Evolutionary conservation across 1,140 invertebrate species (phyloP), one percentile per base, ranked within the genome.

Genomic region (Drosophila rufa): DNA sequence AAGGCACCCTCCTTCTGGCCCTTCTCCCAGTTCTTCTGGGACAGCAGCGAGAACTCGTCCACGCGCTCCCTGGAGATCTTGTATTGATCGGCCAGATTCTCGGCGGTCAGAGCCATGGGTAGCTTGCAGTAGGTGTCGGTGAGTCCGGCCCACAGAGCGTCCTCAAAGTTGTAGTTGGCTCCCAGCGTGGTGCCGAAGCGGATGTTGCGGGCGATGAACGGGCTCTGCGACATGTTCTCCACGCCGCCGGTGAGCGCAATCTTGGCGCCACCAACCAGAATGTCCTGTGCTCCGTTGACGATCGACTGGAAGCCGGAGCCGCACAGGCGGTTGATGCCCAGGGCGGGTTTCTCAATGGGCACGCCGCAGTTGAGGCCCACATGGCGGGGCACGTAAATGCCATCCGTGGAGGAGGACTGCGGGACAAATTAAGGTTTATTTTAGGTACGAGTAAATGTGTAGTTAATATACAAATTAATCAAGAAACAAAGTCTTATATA

Each of bases 81-180:
- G 92, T 97, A 99, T 91, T 99, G 96, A 22, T 95, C 97, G 3
- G 98, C 99, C 38, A 99, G 94, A 93, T 99, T 99, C 94, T 99
- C 99, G 11, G 99, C 99, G 2, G 99, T 99, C 71, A 99, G 93
- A 8, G 97, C 99, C 99, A 99, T 99, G 0, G 98, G 97, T 19
- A 98, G 94, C 82, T 98, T 97, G 91, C 97, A 98, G 91, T 98
- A 96, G 0, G 95, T 95, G 93, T 99, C 99, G 0, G 96, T 96
- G 0, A 99, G 94, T 3, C 97, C 97, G n/a, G 95, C 93, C 99
- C 98, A 99, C 9, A 99, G 93, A 0, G 95, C 94, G 94, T 99
- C 99, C 94, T 99, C 98, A 67, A 99, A 95, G 79, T 97, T 94
- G 67, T 96, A 95, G 62, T 95, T 95, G 45, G 94, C 93, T 0